Evolutionary conservation across 2,888 invertebrate genomes (phyloP).

Genomic region (Phyllotreta cruciferae): DNA sequence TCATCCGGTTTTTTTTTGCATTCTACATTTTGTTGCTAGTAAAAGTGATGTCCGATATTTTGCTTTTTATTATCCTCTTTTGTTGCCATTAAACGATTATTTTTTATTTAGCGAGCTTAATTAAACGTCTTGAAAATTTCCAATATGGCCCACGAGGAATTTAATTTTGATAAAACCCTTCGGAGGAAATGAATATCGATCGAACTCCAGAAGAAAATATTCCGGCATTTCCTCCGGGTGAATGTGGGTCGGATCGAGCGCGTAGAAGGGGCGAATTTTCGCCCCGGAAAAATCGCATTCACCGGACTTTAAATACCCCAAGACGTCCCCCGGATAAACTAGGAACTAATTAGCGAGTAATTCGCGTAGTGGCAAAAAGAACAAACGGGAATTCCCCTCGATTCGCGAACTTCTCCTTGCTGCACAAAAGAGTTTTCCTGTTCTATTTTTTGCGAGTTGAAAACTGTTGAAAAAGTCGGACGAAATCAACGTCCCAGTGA

Average conservation of each 20-base stretch:
- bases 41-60: conserved; percentile 17
- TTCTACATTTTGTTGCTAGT: conserved; percentile 15
- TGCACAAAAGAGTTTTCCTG: conserved; percentile 25
- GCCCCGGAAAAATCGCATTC: too few relatives aligned
- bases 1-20: conserved; percentile 12
- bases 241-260: conserved; percentile 17
- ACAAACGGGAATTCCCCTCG: conserved; percentile 14
- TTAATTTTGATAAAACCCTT: conserved; percentile 9
- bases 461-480: conserved; percentile 42
- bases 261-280: conserved; percentile 13
- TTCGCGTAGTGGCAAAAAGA: conserved; percentile 19
- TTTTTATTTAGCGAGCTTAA: background rate
- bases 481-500: conserved; percentile 45
- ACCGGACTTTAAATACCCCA: too few relatives aligned
- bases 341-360: conserved; percentile 34
- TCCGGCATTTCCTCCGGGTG: conserved; percentile 9
- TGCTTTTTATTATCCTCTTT: conserved; percentile 15
- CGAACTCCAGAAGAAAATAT: conserved; percentile 12
- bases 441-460: conserved; percentile 26
- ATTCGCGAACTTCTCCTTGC: conserved; percentile 31
- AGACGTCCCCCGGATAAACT: too few relatives aligned
- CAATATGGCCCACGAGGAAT: background rate
- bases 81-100: background rate
- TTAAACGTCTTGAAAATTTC: background rate
- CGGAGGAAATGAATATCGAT: conserved; percentile 9